Base-by-base conservation (phyloP, 2,888 invertebrate genomes). In the Myopa testacea region DNA sequence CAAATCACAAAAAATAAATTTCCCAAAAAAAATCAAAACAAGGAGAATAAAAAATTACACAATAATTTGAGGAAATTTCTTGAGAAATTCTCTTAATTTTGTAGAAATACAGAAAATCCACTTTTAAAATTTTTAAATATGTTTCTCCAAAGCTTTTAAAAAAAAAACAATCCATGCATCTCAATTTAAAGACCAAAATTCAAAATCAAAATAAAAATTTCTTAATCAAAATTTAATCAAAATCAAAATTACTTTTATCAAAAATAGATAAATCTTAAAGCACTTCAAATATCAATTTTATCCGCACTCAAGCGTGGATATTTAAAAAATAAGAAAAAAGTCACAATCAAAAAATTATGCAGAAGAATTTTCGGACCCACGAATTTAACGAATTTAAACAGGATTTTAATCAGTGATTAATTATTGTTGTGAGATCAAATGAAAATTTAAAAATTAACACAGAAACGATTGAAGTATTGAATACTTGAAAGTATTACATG, bases 141-240 rank as follows among this genome's bases (percentile, higher is more conserved):
- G 26, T 26, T 26, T 26, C 26, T 26, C 26, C 26, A 26, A 58
- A 7, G 19, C 19, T 58, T n/a, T 62, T 62, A 16, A 58, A n/a
- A 19, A 37, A 34, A 60, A 76, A 58, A 12, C 78, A 77, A 74
- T 73, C 76, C 76, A 76, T 78, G 74, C 67, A 75, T 60, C 70
- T 75, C 26, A 75, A 77, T 77, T 68, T 10, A 52, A 55, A 62
- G 40, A 60, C 50, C 26, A 19, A 52, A 65, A 37, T n/a, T 34
- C 38, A 34, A 60, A 34, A 38, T 58, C 4, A 34, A 10, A 38
- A 55, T 37, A 71, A 19, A 76, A 62, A 71, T 37, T 38, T 8
- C 26, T 10, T 55, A 52, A 60, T 37, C 26, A 19, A 52, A 65
- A 37, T n/a, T 34, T 19, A 34, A 58, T 58, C 4, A 34, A 10